Base-by-base conservation (phyloP, 2,113 vertebrate species). In the Rhadina sibilatrix region DNA sequence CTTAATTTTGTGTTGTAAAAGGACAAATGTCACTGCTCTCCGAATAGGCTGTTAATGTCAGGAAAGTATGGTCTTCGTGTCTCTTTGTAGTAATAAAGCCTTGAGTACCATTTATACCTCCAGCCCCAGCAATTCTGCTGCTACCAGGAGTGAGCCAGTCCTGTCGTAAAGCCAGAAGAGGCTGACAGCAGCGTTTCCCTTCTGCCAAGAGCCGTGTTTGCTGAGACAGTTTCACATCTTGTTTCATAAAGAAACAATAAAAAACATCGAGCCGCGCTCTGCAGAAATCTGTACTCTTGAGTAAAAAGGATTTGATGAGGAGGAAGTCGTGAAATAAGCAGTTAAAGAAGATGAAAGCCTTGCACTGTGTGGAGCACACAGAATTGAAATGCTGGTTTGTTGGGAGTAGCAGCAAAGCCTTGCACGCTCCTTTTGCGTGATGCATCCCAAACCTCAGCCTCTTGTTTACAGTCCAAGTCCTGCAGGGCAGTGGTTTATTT, bases 221-320 rank as follows among this genome's bases (percentile, higher is more conserved):
- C 57, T 10, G 76, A 69, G 68, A 12, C 35, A 14, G 7, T 64
- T 90, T 75, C 83, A 46, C 44, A 4, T 79, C 16, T 23, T 53
- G 40, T 52, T 91, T 47, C 37, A 8, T 40, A n/a, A 72, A 89
- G 77, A 71, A 79, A 72, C 74, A 75, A 37, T 64, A 44, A 68
- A 75, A 84, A 84, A 85, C 22, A 22, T 2, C 1, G 1, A 80
- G 87, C 5, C 1, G 6, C 2, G 0, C 42, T 49, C 76, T 40
- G 87, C 75, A 63, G 70, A 83, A 79, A 72, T 31, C 50, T 0
- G 0, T 49, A 3, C 40, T 69, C n/a, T 12, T 2, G 12, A 61
- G 61, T 20, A 10, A 31, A 91, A 87, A 9, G 56, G 91, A 40
- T 76, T 91, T 93, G 87, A 68, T 93, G 31, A 80, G 82, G 63